These are phyloP conservation scores for Littorina saxatilis DNA, from an alignment of 1,140 invertebrate genomes.

Conservation along the genomic window DNA sequence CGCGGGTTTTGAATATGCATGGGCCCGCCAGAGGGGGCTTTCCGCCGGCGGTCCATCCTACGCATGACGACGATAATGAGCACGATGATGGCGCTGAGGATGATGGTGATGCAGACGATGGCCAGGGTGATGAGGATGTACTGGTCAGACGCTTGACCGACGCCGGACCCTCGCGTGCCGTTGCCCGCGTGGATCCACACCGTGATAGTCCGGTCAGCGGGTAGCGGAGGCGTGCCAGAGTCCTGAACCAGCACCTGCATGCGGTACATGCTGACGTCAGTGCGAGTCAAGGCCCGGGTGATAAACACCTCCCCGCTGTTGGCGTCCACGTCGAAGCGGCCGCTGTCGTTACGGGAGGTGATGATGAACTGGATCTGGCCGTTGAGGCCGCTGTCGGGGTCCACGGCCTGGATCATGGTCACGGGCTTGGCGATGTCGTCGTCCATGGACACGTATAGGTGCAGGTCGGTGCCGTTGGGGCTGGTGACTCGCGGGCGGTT, in stretches of 20 bases:
- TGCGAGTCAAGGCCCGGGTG: conserved; percentile 24
- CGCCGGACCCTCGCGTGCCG: conserved; percentile 22
- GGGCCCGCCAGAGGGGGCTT: background rate
- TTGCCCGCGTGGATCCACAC: conserved; percentile 47
- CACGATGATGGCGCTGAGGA: conserved; percentile 63
- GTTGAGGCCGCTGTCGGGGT: conserved; percentile 54
- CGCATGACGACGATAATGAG: conserved; percentile 63
- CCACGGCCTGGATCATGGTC: conserved; percentile 39
- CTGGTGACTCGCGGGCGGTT: conserved; percentile 61
- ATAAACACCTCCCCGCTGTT: conserved; percentile 53
- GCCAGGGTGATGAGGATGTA: conserved; percentile 64
- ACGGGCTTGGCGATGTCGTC: conserved; percentile 36
- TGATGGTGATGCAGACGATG: conserved; percentile 62
- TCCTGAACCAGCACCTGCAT: conserved; percentile 57
- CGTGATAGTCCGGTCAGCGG: conserved; percentile 42
- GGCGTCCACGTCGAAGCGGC: conserved; percentile 53
- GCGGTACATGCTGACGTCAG: conserved; percentile 49
- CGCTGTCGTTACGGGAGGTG: conserved; percentile 53
- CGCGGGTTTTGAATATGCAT: conserved; percentile 41
- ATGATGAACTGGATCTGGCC: conserved; percentile 53
- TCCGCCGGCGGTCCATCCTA: conserved; percentile 49
- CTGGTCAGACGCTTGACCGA: conserved; percentile 38
- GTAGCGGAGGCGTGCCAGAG: conserved; percentile 41
- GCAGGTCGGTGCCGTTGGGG: conserved; percentile 74
- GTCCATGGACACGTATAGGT: conserved; percentile 32